Evolutionary conservation across 2,113 vertebrate genomes (phyloP).

Genomic region (Symphodus melops): DNA sequence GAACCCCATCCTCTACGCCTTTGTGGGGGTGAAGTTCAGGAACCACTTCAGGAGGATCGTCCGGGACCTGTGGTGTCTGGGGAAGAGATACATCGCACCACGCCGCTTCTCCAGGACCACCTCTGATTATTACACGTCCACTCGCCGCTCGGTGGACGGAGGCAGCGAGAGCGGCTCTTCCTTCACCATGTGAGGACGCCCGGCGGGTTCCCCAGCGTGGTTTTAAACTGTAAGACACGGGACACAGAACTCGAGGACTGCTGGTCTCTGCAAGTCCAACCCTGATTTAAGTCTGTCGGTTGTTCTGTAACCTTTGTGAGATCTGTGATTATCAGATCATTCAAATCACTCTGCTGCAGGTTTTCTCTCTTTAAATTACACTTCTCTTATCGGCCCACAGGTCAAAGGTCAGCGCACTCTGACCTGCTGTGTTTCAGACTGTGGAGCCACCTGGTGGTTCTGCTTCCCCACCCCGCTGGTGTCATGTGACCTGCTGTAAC

Average conservation of each 20-base stretch:
- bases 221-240: no score
- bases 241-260: not conserved
- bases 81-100: conserved; percentile 70
- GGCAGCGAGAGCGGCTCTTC: conserved; percentile 83
- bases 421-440: not conserved
- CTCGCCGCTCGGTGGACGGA: conserved; percentile 82
- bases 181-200: conserved; percentile 84
- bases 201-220: not conserved
- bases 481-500: no score
- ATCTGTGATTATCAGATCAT: no score
- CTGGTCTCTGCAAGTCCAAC: not conserved
- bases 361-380: no score
- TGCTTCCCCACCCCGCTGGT: no score
- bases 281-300: no score
- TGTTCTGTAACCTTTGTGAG: no score
- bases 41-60: conserved; percentile 89
- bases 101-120: conserved; percentile 74
- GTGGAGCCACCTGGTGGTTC: not conserved
- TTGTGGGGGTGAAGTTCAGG: conserved; percentile 91
- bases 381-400: no score
- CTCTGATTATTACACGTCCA: conserved; percentile 81
- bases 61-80: conserved; percentile 84
- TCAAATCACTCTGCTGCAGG: no score
- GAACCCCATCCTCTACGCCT: conserved; percentile 94
- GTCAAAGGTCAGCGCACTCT: no score